Base-by-base conservation (phyloP, 2,113 vertebrate species). In the Castor canadensis region DNA sequence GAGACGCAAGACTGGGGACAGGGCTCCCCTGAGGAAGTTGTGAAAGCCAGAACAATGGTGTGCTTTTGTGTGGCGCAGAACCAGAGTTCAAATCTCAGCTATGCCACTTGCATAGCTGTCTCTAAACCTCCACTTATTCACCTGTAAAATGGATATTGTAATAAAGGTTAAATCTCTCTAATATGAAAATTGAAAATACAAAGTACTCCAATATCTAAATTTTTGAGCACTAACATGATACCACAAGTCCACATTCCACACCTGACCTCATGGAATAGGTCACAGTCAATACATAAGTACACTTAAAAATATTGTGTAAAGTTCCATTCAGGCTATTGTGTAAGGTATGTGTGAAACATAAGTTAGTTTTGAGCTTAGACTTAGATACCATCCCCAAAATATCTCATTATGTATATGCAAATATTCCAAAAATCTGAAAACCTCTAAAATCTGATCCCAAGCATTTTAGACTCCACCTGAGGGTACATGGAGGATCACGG, bases 321-420 rank as follows among this genome's bases (percentile, higher is more conserved):
- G 43, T 56, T 30, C 43, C 2, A 30, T 67, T 58, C 40, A 26
- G 35, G 19, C 79, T 84, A 28, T 43, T 9, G 12, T 30, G 30
- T 38, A 71, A 80, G 19, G 38, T 22, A 26, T 24, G 22, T 32
- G 43, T 22, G 16, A 89, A 82, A 83, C 30, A 67, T 28, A 73
- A 73, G 30, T 56, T 73, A 47, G 76, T 76, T 89, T 89, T 43
- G 62, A 35, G 28, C 84, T 89, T 89, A 84, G 32, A 76, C 60
- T 83, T 58, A 40, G 60, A 32, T 49, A 20, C 69, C 9, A 54
- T 88, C 60, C 69, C 19, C 40, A 58, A 82, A 62, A 72, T 66
- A 52, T 10, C 38, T 64, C 47, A 45, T 73, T 73, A 89, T 81
- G 32, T 67, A 45, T 66, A 83, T 56, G 60, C 32, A 84, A 84